phyloP scores from a whole-genome alignment of 2,113 vertebrate species.

The Argyrosomus japonicus region DNA sequence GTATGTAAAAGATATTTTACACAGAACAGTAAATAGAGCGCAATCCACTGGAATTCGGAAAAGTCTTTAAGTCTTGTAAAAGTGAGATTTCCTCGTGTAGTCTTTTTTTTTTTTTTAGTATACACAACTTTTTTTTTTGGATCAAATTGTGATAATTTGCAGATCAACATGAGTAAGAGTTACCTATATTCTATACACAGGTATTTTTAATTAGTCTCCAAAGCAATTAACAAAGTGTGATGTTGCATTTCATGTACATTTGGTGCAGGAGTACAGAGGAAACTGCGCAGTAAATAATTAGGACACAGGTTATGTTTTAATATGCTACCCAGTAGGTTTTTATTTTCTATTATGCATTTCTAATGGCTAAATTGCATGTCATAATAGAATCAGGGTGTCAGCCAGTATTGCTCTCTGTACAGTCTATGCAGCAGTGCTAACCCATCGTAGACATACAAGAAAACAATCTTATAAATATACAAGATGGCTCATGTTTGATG shows the following conservation, averaged over 20 bases:
- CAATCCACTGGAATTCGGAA: slow-evolving; percentile 74
- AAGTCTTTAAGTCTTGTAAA: slow-evolving; percentile 72
- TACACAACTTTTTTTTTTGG: slow-evolving; percentile 73
- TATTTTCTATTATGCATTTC: slow-evolving; percentile 74
- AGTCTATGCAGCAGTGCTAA: slow-evolving; percentile 67
- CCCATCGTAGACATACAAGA: slow-evolving; percentile 67
- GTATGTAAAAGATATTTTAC: slow-evolving; percentile 87
- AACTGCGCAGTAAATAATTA: slow-evolving; percentile 72
- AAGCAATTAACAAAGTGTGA: slow-evolving; percentile 69
- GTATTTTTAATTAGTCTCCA: slow-evolving; percentile 72
- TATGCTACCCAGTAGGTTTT: slow-evolving; percentile 76
- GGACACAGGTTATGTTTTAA: slow-evolving; percentile 73
- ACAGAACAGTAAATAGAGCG: slow-evolving; percentile 83
- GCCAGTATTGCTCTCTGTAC: slow-evolving; percentile 77
- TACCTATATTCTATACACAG: slow-evolving; percentile 79
- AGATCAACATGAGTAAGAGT: slow-evolving; percentile 70
- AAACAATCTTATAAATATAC: slow-evolving; percentile 75
- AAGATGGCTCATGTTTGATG: slow-evolving; percentile 60
- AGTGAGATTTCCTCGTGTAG: slow-evolving; percentile 69
- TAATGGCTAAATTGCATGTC: slow-evolving; percentile 69
- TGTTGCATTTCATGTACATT: slow-evolving; percentile 73
- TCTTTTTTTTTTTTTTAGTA: slow-evolving; percentile 66
- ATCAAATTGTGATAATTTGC: slow-evolving; percentile 73
- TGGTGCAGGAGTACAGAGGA: slow-evolving; percentile 63
- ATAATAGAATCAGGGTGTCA: slow-evolving; percentile 59